phyloP scores from a whole-genome alignment of 2,113 vertebrate species.

The Tenrec ecaudatus region DNA sequence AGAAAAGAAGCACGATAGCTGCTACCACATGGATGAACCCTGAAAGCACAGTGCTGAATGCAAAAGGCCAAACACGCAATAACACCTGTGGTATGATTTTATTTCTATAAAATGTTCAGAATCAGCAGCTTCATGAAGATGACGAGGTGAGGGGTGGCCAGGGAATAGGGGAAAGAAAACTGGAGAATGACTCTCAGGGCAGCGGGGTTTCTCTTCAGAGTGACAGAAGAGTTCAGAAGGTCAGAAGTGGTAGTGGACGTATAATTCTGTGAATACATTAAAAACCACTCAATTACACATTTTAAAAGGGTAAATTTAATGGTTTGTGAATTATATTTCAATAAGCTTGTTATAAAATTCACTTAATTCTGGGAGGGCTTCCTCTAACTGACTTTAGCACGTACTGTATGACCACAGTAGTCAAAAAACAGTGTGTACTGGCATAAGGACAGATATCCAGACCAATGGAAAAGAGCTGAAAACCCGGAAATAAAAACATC shows the following conservation, averaged over 20 bases:
- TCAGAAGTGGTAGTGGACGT: not conserved
- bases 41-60: no score
- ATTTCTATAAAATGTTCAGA: not conserved
- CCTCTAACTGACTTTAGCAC: no score
- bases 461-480: no score
- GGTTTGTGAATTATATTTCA: not conserved
- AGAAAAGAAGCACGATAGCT: not conserved
- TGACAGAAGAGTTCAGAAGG: constrained; percentile 13
- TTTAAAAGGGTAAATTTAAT: not conserved
- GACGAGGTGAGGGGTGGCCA: not conserved
- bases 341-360: not conserved
- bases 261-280: not conserved
- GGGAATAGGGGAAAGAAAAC: not conserved
- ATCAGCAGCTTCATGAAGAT: not conserved
- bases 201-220: not conserved
- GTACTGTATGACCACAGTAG: no score
- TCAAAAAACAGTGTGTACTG: no score
- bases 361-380: constrained; percentile 9
- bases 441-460: no score
- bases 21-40: not conserved
- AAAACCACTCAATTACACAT: not conserved
- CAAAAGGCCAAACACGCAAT: not conserved
- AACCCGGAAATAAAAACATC: no score
- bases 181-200: not conserved
- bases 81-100: not conserved